Evolutionary conservation across 2,797 vertebrate genomes (phyloP).

Genomic region (Notamacropus eugenii): DNA sequence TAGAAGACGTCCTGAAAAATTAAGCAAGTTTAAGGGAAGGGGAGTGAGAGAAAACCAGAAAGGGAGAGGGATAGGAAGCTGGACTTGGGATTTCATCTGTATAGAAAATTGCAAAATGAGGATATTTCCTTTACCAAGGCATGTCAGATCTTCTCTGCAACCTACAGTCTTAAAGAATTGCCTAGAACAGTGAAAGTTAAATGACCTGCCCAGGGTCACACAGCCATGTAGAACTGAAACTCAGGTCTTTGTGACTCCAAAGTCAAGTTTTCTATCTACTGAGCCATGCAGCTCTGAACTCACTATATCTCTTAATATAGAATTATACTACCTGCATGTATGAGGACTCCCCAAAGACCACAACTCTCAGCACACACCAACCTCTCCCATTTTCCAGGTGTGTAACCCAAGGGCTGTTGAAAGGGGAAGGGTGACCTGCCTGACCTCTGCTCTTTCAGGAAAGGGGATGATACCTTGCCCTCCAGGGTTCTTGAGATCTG

Average conservation of each 20-base stretch:
- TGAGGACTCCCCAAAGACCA: not conserved
- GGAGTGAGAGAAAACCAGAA: not conserved
- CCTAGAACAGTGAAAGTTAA: not conserved
- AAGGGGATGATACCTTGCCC: slow-evolving; percentile 85
- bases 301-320: not conserved
- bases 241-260: not conserved
- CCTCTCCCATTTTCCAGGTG: accelerated
- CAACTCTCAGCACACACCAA: slow-evolving; percentile 1
- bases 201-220: not conserved
- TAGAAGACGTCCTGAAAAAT: slow-evolving; percentile 88
- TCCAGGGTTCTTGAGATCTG: slow-evolving; percentile 92
- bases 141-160: not conserved
- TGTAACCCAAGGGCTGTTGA: not conserved
- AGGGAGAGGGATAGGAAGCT: not conserved
- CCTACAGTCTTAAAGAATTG: not conserved
- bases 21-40: not conserved
- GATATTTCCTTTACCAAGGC: not conserved
- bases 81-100: not conserved
- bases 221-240: not conserved
- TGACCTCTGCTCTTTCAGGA: not conserved
- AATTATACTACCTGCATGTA: not conserved
- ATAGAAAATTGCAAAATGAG: not conserved
- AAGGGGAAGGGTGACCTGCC: not conserved
- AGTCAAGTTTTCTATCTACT: not conserved
- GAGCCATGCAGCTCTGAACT: not conserved